phyloP scores from a whole-genome alignment of 2,888 invertebrate species.

The Fabriciana adippe region DNA sequence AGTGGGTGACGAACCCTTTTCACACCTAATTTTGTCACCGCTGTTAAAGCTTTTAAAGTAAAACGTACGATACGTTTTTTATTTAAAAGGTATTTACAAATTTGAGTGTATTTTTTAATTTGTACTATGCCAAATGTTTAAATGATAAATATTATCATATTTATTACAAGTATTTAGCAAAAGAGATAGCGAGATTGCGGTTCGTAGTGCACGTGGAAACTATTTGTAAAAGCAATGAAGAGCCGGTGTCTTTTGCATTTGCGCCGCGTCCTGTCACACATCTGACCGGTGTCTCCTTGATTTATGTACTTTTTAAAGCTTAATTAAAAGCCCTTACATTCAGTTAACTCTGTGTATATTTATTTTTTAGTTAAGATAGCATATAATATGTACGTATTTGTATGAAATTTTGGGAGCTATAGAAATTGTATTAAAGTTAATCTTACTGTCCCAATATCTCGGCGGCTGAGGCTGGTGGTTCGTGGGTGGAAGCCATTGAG shows the following conservation, averaged over 20 bases:
- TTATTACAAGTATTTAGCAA: too few species aligned
- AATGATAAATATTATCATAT: too few species aligned
- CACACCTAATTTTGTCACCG: constrained; percentile 9
- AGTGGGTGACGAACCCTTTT: constrained; percentile 8
- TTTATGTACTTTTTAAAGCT: constrained; percentile 14
- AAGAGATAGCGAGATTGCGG: too few species aligned
- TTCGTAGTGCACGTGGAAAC: too few species aligned
- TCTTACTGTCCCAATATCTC: constrained; percentile 75
- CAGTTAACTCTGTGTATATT: not conserved
- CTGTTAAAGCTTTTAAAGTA: constrained; percentile 1
- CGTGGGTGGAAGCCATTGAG: constrained; percentile 70
- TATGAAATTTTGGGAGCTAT: too few species aligned
- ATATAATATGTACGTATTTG: too few species aligned
- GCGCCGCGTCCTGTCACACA: constrained; percentile 8
- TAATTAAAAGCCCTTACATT: too few species aligned
- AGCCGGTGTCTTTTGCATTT: constrained; percentile 26
- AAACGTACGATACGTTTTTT: not conserved
- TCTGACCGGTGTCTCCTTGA: constrained; percentile 14
- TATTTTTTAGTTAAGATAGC: not conserved
- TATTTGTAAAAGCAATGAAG: too few species aligned
- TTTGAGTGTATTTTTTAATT: too few species aligned
- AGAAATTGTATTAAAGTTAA: not conserved
- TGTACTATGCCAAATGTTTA: too few species aligned
- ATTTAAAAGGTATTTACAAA: not conserved
- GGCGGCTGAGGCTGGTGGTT: constrained; percentile 64